These are phyloP conservation scores for Rhincodon typus DNA, from an alignment of 2,797 vertebrate genomes.

Conservation along the genomic window DNA sequence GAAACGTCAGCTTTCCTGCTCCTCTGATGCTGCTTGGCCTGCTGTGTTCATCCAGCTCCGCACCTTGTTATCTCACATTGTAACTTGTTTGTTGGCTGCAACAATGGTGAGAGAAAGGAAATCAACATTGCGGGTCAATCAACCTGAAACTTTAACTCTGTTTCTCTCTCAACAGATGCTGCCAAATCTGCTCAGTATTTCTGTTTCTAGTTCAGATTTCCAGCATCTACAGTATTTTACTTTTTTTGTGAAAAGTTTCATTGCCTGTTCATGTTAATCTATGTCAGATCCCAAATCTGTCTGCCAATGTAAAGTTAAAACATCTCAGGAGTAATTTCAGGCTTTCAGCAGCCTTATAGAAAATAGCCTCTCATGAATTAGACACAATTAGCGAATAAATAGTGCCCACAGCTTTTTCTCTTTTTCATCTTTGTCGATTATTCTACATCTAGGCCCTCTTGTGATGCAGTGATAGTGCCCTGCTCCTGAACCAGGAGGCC, in stretches of 20 bases:
- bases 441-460: neutral
- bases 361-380: neutral
- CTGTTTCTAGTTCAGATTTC: too few relatives aligned
- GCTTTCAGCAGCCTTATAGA: neutral
- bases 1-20: too few relatives aligned
- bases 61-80: neutral
- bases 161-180: too few relatives aligned
- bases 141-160: neutral
- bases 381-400: neutral
- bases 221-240: too few relatives aligned
- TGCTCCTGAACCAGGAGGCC: too few relatives aligned
- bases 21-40: too few relatives aligned
- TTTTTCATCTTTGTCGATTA: neutral
- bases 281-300: neutral
- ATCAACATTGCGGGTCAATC: neutral
- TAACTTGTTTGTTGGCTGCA: neutral
- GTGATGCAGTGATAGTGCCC: too few relatives aligned
- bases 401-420: neutral
- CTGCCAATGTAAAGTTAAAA: neutral
- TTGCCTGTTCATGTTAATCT: neutral
- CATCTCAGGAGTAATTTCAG: too few relatives aligned
- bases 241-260: neutral
- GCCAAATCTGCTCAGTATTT: too few relatives aligned
- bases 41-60: too few relatives aligned
- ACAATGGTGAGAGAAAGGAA: neutral